A percentile compares a stretch with the other conserved stretches of the same genome.
These are phyloP conservation scores for Meloidogyne floridensis DNA, from an alignment of 1,140 invertebrate genomes.

Conservation along the genomic window DNA sequence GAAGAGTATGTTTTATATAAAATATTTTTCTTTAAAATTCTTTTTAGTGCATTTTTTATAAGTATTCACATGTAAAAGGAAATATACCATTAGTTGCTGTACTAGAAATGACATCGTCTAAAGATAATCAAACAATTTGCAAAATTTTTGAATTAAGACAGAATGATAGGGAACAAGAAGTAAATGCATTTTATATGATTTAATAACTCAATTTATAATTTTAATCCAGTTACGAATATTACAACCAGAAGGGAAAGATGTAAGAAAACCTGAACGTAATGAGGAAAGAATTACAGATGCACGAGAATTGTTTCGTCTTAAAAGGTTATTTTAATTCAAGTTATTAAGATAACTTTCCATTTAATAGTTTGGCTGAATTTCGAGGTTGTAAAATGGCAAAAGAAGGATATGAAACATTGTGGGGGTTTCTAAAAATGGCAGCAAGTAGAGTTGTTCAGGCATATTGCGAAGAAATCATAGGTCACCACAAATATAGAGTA, in stretches of 20 bases:
- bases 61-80: neutral
- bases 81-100: constrained; percentile 15
- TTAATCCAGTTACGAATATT: constrained; percentile 19
- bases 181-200: neutral
- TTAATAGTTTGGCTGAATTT: neutral
- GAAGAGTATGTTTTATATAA: constrained; percentile 3
- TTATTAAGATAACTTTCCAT: neutral
- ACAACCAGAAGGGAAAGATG: neutral
- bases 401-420: constrained; percentile 2
- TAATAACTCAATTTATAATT: neutral
- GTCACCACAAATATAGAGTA: constrained; percentile 11
- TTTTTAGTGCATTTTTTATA: constrained; percentile 14
- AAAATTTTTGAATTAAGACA: constrained; percentile 21
- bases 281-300: neutral
- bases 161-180: constrained; percentile 12
- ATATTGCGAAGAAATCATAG: constrained; percentile 23
- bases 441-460: constrained; percentile 25
- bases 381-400: neutral
- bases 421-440: constrained; percentile 4
- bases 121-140: constrained; percentile 12
- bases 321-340: neutral
- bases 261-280: neutral
- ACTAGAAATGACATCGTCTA: constrained; percentile 19
- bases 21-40: neutral
- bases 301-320: neutral